A percentile compares a stretch with the other conserved stretches of the same genome.
phyloP scores from a whole-genome alignment of 2,797 vertebrate species.

The Odontamblyopus lacepedii region DNA sequence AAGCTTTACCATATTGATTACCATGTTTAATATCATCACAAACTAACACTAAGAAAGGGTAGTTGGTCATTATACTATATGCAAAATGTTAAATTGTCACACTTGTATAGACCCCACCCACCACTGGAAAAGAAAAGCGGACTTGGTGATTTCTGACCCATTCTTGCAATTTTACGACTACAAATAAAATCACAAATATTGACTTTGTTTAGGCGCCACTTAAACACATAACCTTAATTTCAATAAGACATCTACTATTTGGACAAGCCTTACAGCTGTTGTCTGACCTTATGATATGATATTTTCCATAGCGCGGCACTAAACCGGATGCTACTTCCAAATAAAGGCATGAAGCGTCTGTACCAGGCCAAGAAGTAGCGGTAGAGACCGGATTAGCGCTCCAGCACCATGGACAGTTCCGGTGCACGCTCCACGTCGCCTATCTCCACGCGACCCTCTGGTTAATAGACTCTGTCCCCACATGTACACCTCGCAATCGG shows the following conservation, averaged over 20 bases:
- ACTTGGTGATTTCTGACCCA: neutral
- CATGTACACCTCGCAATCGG: conserved; percentile 40
- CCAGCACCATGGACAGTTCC: conserved; percentile 83
- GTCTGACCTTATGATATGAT: neutral
- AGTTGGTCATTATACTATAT: too few relatives aligned
- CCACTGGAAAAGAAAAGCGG: neutral
- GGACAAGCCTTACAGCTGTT: neutral
- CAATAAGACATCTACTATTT: neutral
- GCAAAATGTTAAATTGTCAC: too few relatives aligned
- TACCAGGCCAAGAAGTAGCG: conserved; percentile 60
- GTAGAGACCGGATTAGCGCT: conserved; percentile 69
- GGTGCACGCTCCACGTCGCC: conserved; percentile 61
- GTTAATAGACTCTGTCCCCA: conserved; percentile 64
- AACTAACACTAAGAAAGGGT: too few relatives aligned
- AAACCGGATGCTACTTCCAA: conserved; percentile 73
- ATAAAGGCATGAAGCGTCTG: conserved; percentile 67
- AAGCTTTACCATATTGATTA: too few relatives aligned
- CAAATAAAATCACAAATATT: too few relatives aligned
- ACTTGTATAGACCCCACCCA: too few relatives aligned
- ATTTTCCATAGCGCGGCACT: conserved; percentile 42
- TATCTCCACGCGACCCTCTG: conserved; percentile 51
- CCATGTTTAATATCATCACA: neutral
- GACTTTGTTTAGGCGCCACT: neutral
- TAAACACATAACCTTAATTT: neutral
- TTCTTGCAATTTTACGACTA: neutral